These are phyloP conservation scores for Hesperia comma DNA, from an alignment of 2,888 invertebrate genomes.

Conservation along the genomic window DNA sequence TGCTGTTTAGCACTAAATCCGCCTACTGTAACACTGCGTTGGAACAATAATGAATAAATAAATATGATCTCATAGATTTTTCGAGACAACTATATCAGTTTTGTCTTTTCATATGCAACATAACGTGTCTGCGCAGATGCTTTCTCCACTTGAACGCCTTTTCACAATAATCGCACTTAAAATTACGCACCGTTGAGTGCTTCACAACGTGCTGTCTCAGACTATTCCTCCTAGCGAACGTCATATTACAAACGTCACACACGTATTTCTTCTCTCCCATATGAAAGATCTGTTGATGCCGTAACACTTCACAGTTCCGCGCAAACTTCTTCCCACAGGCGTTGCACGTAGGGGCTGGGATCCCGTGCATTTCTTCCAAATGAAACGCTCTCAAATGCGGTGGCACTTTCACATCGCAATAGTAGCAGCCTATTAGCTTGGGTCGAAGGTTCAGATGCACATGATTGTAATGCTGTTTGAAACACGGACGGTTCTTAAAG, in stretches of 20 bases:
- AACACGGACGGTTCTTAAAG: conserved; percentile 56
- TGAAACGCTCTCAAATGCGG: conserved; percentile 56
- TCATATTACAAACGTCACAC: conserved; percentile 77
- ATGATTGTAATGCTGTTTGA: conserved; percentile 62
- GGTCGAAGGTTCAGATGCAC: conserved; percentile 61
- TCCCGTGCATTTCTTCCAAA: conserved; percentile 59
- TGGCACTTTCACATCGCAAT: conserved; percentile 57
- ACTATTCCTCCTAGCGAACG: conserved; percentile 59
- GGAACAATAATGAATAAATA: too few relatives aligned
- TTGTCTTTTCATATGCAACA: conserved; percentile 42
- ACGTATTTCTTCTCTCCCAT: conserved; percentile 63
- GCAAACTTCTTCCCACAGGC: conserved; percentile 63
- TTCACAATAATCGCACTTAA: conserved; percentile 49
- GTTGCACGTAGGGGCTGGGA: conserved; percentile 61
- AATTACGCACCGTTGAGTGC: conserved; percentile 54
- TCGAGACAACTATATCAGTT: neutral
- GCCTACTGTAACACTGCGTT: too few relatives aligned
- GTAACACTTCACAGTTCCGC: conserved; percentile 54
- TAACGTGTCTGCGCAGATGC: conserved; percentile 46
- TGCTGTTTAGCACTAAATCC: too few relatives aligned
- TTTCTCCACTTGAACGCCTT: conserved; percentile 51
- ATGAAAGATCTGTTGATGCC: conserved; percentile 61
- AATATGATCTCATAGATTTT: too few relatives aligned
- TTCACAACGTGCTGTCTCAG: conserved; percentile 49
- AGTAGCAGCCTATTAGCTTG: conserved; percentile 54